Evolutionary conservation across 2,888 invertebrate species (phyloP), one percentile per base, ranked within the genome.

Genomic region (Sinotaia quadrata): DNA sequence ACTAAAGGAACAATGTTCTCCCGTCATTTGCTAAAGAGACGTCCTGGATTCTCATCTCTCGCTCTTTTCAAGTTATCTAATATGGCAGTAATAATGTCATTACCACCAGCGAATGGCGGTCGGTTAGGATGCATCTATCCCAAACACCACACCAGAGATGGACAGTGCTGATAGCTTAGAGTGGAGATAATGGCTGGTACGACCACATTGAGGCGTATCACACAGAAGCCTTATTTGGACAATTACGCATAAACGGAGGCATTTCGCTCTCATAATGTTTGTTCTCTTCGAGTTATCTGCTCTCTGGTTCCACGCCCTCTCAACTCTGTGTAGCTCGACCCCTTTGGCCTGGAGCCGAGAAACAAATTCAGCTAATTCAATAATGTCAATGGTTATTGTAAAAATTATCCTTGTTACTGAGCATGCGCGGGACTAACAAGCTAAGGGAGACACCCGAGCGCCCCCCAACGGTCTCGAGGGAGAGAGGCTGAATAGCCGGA

Each of bases 301-400:
- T 44, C 41, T 12, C 5, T 33, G n/a, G 8, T 4, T 31, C 18
- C 31, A 37, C 56, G 41, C 54, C 65, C 36, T 33, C 31, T 34
- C 44, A 29, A 41, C 56, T 21, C 62, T 15, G 4, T 24, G 29
- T 34, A 12, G 27, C 34, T 36, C 36, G n/a, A 58, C 63, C 63
- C 65, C 31, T 41, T 66, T 66, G 69, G 66, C 72, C 68, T 27
- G 68, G 21, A 57, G 68, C 68, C 68, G 67, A 61, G 51, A 66
- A 47, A 69, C 60, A 69, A 72, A 68, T 66, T 66, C 66, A n/a
- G 52, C 59, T 69, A 72, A 72, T 62, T 67, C 62, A 72, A 72
- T 72, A 72, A 72, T 58, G 72, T 72, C 72, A 72, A 62, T 69
- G 66, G 68, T 52, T 68, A 66, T 72, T 72, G 68, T 51, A 68